phyloP scores from a whole-genome alignment of 2,113 vertebrate genomes.

The Vanacampus margaritifer region DNA sequence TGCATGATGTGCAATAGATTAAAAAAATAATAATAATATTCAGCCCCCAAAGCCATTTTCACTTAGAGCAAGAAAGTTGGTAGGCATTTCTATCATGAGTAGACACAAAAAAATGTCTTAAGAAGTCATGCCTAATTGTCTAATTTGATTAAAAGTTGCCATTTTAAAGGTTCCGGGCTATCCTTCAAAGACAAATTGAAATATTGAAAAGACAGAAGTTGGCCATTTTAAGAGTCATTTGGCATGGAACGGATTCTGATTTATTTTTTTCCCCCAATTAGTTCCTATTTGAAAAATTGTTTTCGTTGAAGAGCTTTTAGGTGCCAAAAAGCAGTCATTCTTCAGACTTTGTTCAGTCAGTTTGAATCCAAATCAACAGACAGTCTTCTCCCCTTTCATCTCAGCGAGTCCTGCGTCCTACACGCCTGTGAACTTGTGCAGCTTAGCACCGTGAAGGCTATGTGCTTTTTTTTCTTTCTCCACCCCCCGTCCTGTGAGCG shows the following conservation, averaged over 20 bases:
- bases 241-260: no score
- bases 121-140: no score
- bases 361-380: slow-evolving; percentile 2
- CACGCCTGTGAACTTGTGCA: slow-evolving; percentile 10
- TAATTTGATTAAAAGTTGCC: no score
- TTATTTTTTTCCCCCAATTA: no score
- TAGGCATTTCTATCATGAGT: no score
- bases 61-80: no score
- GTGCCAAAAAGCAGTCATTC: neutral
- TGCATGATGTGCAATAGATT: no score
- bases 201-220: neutral
- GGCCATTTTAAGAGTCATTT: neutral
- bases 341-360: slow-evolving; percentile 1
- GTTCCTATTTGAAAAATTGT: neutral
- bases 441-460: slow-evolving; percentile 8
- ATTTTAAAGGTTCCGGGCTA: no score
- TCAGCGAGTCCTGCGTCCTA: slow-evolving; percentile 8
- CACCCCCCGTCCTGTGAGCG: slow-evolving; percentile 1
- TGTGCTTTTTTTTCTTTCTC: neutral
- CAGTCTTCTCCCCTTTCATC: slow-evolving; percentile 6
- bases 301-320: neutral
- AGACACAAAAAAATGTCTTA: no score
- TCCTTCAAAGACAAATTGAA: no score
- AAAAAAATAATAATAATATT: no score
- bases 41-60: no score